Conservation (phyloP, 2,888 invertebrate species). For the Tuta absoluta region DNA sequence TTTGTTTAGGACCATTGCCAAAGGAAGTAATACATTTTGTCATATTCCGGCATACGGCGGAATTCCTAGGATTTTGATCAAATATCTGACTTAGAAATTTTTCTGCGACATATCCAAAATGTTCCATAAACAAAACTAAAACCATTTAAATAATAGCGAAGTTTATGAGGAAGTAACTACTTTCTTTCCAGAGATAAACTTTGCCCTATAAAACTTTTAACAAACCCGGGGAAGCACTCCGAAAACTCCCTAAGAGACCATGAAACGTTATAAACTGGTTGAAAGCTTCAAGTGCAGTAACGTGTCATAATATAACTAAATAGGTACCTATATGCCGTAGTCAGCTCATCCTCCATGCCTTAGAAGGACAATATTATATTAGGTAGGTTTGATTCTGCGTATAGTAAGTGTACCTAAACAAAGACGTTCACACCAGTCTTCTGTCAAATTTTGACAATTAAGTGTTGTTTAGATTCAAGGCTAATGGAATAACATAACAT, state of each 20-base stretch:
- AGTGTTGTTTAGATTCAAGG: too few relatives aligned
- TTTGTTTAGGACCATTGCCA: too few relatives aligned
- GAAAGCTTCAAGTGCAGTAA: conserved; percentile 19
- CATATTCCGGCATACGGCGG: too few relatives aligned
- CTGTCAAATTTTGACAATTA: too few relatives aligned
- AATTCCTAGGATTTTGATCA: too few relatives aligned
- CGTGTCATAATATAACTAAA: conserved; percentile 4
- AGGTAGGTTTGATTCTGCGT: too few relatives aligned
- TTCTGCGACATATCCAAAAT: not conserved
- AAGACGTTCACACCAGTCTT: too few relatives aligned
- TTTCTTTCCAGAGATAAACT: conserved; percentile 11
- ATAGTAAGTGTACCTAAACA: too few relatives aligned
- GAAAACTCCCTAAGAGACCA: conserved; percentile 43
- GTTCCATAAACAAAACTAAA: not conserved
- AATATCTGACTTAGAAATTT: too few relatives aligned
- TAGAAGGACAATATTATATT: too few relatives aligned
- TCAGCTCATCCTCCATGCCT: not conserved
- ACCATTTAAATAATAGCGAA: not conserved
- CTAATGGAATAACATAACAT: too few relatives aligned
- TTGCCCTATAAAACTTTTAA: conserved; percentile 45
- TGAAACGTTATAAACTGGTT: conserved; percentile 44
- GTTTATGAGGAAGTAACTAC: conserved; percentile 12
- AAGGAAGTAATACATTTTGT: too few relatives aligned
- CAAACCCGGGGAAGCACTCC: conserved; percentile 39
- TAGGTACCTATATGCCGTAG: not conserved